Evolutionary conservation across 2,113 vertebrate genomes (phyloP).

Genomic region (Hucho hucho): DNA sequence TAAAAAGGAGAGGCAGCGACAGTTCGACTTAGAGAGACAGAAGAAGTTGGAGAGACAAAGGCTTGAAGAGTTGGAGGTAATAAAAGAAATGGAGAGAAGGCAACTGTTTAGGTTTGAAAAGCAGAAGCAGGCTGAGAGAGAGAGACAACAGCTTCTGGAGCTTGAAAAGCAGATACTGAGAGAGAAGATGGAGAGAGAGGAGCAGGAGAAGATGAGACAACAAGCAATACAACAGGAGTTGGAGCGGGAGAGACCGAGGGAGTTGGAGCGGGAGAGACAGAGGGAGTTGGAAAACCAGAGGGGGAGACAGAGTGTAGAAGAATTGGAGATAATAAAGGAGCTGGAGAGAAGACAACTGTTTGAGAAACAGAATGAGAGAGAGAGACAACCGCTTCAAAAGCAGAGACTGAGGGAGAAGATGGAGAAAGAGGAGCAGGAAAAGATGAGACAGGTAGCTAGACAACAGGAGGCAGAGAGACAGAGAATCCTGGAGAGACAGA

Average conservation of each 20-base stretch:
- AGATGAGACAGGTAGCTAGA: constrained; percentile 49
- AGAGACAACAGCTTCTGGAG: constrained; percentile 19
- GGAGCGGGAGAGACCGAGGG: constrained; percentile 7
- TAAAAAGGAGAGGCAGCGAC: constrained; percentile 56
- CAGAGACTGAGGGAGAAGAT: constrained; percentile 52
- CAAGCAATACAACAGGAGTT: constrained; percentile 35
- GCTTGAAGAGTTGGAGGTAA: background rate
- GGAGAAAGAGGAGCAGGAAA: constrained; percentile 58
- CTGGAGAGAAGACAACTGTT: constrained; percentile 28
- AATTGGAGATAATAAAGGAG: background rate
- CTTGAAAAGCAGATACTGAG: constrained; percentile 24
- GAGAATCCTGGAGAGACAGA: constrained; percentile 50
- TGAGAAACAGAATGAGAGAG: background rate
- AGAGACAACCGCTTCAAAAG: constrained; percentile 9
- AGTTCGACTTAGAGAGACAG: constrained; percentile 42
- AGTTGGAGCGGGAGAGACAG: constrained; percentile 16
- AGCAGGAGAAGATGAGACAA: constrained; percentile 34
- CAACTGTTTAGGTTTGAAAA: constrained; percentile 8
- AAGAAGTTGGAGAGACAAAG: constrained; percentile 45
- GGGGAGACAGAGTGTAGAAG: constrained; percentile 21
- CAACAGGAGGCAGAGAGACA: constrained; percentile 62
- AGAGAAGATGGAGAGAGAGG: constrained; percentile 32
- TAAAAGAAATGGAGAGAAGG: constrained; percentile 22
- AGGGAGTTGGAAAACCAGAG: background rate
- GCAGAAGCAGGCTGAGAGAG: constrained; percentile 28